Percentiles rank a stretch among this genome's conserved stretches.
These are phyloP conservation scores for Chrysocyon brachyurus DNA, from an alignment of 2,797 vertebrate genomes.

Conservation along the genomic window DNA sequence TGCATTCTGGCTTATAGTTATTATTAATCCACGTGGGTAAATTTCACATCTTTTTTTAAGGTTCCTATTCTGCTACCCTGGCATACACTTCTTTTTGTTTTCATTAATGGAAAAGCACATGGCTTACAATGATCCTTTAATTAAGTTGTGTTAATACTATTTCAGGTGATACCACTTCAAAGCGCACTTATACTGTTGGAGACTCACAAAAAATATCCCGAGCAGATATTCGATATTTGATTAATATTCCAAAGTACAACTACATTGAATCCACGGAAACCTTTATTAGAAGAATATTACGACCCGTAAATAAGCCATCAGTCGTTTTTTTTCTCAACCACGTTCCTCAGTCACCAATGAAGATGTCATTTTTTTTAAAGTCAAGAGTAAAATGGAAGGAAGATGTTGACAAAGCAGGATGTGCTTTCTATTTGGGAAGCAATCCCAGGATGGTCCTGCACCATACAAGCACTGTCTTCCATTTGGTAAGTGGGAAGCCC, in stretches of 20 bases:
- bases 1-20: not conserved
- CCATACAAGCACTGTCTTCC: fast-evolving
- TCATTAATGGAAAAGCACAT: not conserved
- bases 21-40: not conserved
- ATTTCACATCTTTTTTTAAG: not conserved
- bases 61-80: not conserved
- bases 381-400: not conserved
- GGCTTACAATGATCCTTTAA: not conserved
- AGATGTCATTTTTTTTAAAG: not conserved
- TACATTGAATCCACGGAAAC: not conserved
- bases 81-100: not conserved
- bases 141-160: not conserved
- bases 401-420: not conserved
- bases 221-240: not conserved
- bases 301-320: not conserved
- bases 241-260: not conserved
- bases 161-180: not conserved
- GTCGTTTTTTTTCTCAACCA: not conserved
- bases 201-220: not conserved
- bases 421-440: not conserved
- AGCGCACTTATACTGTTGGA: not conserved
- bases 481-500: not conserved
- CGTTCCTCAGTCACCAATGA: not conserved
- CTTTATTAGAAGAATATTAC: not conserved
- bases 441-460: not conserved